Conservation (phyloP, 2,113 vertebrate species). For the Oryzias celebensis region DNA sequence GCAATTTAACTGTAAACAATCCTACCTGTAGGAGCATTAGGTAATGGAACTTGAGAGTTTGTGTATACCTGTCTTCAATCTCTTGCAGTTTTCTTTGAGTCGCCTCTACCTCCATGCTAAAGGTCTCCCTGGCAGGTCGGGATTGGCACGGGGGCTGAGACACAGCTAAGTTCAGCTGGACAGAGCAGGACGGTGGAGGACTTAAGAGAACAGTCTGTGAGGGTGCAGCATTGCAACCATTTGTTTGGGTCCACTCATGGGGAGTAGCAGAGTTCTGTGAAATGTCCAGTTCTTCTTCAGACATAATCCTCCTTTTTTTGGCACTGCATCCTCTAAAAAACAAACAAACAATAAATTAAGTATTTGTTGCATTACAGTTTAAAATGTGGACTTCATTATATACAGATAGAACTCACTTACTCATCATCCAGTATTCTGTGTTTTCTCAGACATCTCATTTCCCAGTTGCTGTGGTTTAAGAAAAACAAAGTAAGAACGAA, state of each 20-base stretch:
- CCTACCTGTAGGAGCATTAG: not conserved
- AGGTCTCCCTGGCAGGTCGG: slow-evolving; percentile 50
- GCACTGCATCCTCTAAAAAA: slow-evolving; percentile 72
- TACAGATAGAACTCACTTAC: slow-evolving; percentile 54
- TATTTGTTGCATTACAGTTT: not conserved
- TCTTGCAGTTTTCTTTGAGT: slow-evolving; percentile 79
- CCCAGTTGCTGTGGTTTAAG: slow-evolving; percentile 68
- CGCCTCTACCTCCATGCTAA: slow-evolving; percentile 78
- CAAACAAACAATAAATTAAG: not conserved
- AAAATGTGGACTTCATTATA: not conserved
- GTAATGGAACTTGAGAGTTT: not conserved
- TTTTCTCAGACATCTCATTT: slow-evolving; percentile 74
- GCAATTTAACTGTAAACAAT: not conserved
- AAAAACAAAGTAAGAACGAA: not conserved
- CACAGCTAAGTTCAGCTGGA: slow-evolving; percentile 8
- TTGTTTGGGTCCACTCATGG: slow-evolving; percentile 37
- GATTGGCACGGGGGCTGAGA: slow-evolving; percentile 6
- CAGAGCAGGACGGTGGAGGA: slow-evolving; percentile 27
- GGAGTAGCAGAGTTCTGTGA: slow-evolving; percentile 20
- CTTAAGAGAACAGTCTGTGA: slow-evolving; percentile 17
- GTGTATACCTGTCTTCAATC: slow-evolving; percentile 76
- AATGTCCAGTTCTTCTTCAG: slow-evolving; percentile 44
- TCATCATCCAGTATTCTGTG: slow-evolving; percentile 75
- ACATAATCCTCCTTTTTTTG: slow-evolving; percentile 73
- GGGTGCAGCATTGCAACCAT: slow-evolving; percentile 28